These are phyloP conservation scores for Mungos mungo DNA, from an alignment of 2,113 vertebrate species.

Conservation along the genomic window DNA sequence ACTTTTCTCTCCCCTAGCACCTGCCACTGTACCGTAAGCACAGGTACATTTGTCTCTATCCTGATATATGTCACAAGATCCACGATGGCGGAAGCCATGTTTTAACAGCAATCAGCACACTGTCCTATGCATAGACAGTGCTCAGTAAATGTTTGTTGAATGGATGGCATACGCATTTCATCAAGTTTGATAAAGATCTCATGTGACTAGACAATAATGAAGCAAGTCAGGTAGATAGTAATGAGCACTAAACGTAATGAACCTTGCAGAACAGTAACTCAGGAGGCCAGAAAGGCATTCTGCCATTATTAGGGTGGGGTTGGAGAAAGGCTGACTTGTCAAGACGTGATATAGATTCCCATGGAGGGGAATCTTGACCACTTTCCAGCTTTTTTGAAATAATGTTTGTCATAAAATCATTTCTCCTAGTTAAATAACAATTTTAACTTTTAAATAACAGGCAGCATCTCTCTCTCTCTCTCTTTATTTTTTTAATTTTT, in stretches of 20 bases:
- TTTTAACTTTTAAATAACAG: constrained; percentile 11
- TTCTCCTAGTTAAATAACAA: background rate
- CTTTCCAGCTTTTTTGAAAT: background rate
- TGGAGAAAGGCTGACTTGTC: background rate
- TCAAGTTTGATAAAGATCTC: background rate
- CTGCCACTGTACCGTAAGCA: background rate
- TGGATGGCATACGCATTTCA: background rate
- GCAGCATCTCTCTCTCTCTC: background rate
- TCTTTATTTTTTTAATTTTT: background rate
- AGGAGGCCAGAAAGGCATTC: background rate
- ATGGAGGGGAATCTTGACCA: background rate
- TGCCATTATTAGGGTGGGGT: background rate
- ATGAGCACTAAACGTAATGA: background rate
- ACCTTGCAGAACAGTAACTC: background rate
- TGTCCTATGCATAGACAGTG: background rate
- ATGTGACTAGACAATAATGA: background rate
- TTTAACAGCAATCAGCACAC: background rate
- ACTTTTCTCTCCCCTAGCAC: background rate
- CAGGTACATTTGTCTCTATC: background rate
- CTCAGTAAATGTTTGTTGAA: background rate
- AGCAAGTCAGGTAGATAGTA: background rate
- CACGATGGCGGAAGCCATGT: background rate
- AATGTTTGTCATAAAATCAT: background rate
- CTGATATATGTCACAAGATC: background rate
- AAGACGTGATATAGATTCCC: accelerated